Evolutionary conservation across 2,113 vertebrate species (phyloP).

Genomic region (Balaenoptera acutorostrata): DNA sequence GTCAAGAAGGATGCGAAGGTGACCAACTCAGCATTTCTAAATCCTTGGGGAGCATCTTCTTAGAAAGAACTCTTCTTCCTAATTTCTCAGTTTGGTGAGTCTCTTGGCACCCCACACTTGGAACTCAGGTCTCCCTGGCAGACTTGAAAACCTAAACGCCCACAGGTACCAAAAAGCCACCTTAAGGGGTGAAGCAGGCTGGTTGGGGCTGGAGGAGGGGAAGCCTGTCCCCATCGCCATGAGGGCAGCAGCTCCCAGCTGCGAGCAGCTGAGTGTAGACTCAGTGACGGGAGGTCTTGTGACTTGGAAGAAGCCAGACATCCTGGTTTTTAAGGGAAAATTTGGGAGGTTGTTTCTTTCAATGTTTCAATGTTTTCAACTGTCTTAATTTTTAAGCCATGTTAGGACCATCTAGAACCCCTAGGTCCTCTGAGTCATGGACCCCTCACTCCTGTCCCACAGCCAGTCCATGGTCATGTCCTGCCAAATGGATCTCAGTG

Average conservation of each 20-base stretch:
- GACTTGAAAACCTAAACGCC: neutral
- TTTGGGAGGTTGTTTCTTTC: neutral
- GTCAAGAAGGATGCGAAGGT: neutral
- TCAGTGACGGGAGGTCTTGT: rapidly evolving
- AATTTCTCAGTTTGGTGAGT: neutral
- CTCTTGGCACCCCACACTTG: neutral
- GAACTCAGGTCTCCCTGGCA: neutral
- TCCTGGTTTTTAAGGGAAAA: neutral
- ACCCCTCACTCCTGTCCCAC: neutral
- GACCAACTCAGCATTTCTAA: neutral
- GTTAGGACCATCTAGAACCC: neutral
- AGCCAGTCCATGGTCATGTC: neutral
- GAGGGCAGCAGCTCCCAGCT: neutral
- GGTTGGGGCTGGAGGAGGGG: neutral
- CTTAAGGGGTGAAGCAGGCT: too few species aligned
- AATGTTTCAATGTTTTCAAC: neutral
- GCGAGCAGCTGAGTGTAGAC: neutral
- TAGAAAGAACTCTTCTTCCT: neutral
- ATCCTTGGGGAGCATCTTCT: neutral
- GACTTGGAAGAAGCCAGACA: neutral
- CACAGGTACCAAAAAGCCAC: neutral
- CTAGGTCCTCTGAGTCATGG: neutral
- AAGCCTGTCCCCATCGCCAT: rapidly evolving
- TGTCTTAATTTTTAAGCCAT: neutral
- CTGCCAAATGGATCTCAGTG: neutral